Evolutionary conservation across 2,797 vertebrate genomes (phyloP).

Genomic region (Orientallactaga sibirica): DNA sequence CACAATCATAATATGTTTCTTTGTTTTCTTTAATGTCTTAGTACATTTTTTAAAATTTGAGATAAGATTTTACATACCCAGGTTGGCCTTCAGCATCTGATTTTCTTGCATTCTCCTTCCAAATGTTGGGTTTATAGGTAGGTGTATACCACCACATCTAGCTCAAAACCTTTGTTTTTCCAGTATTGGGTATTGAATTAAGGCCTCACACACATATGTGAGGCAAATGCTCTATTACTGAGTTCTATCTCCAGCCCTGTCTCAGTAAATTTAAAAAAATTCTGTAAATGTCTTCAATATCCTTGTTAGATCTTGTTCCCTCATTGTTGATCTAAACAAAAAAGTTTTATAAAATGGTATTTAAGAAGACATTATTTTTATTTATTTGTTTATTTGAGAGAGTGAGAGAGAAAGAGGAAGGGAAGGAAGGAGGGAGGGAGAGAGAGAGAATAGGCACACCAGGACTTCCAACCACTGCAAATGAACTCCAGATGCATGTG

Average conservation of each 20-base stretch:
- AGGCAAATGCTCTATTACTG: background rate
- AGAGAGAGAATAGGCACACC: too few species aligned
- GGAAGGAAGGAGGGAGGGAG: too few species aligned
- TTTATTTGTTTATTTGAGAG: too few species aligned
- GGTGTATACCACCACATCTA: background rate
- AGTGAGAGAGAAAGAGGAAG: too few species aligned
- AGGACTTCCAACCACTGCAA: too few species aligned
- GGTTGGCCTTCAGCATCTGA: background rate
- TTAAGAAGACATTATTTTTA: too few species aligned
- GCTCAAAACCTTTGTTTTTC: background rate
- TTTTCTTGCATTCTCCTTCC: background rate
- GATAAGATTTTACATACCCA: background rate
- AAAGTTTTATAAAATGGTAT: too few species aligned
- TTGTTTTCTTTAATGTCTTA: slow-evolving; percentile 51
- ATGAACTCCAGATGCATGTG: too few species aligned
- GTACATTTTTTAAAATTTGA: background rate
- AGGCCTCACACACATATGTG: background rate
- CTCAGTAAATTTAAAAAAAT: slow-evolving; percentile 54
- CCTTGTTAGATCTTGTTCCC: slow-evolving; percentile 40
- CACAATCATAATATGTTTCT: background rate
- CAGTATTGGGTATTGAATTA: too few species aligned
- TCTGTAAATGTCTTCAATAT: slow-evolving; percentile 45
- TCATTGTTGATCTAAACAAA: background rate
- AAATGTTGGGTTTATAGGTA: background rate
- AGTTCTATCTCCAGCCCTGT: background rate